Evolutionary conservation across 1,140 invertebrate species (phyloP).

Genomic region (Panagrolaimus sp.): DNA sequence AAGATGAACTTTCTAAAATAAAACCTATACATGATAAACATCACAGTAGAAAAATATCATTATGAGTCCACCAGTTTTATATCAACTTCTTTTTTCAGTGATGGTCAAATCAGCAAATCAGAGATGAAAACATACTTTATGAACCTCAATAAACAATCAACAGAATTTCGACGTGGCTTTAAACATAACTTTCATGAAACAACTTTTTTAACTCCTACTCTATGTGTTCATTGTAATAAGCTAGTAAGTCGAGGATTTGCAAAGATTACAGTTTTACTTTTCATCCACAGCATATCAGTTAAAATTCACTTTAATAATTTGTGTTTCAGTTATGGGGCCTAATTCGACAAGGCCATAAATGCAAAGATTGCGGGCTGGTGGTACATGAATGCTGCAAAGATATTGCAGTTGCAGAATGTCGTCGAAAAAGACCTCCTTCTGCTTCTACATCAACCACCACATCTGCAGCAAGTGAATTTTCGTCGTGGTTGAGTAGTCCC

Average conservation of each 20-base stretch:
- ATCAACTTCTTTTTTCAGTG: slow-evolving; percentile 59
- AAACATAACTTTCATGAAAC: slow-evolving; percentile 66
- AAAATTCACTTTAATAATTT: slow-evolving; percentile 18
- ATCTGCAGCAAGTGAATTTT: neutral
- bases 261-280: too few relatives aligned
- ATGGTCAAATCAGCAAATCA: slow-evolving; percentile 64
- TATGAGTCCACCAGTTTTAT: too few relatives aligned
- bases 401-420: slow-evolving; percentile 46
- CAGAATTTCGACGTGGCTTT: slow-evolving; percentile 61
- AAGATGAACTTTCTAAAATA: too few relatives aligned
- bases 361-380: slow-evolving; percentile 60
- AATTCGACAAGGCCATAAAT: slow-evolving; percentile 66
- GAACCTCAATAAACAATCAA: slow-evolving; percentile 60
- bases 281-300: too few relatives aligned
- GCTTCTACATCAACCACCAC: too few relatives aligned
- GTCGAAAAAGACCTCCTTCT: slow-evolving; percentile 19
- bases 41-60: too few relatives aligned
- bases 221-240: slow-evolving; percentile 65
- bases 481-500: slow-evolving; percentile 13
- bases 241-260: too few relatives aligned
- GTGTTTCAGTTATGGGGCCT: slow-evolving; percentile 65
- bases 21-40: too few relatives aligned
- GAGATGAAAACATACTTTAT: slow-evolving; percentile 65
- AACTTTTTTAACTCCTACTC: slow-evolving; percentile 65
- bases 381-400: slow-evolving; percentile 51